A percentile compares a stretch with the other conserved stretches of the same genome.
These are phyloP conservation scores for Holacanthella duospinosa DNA, from an alignment of 2,888 invertebrate genomes.

Conservation along the genomic window DNA sequence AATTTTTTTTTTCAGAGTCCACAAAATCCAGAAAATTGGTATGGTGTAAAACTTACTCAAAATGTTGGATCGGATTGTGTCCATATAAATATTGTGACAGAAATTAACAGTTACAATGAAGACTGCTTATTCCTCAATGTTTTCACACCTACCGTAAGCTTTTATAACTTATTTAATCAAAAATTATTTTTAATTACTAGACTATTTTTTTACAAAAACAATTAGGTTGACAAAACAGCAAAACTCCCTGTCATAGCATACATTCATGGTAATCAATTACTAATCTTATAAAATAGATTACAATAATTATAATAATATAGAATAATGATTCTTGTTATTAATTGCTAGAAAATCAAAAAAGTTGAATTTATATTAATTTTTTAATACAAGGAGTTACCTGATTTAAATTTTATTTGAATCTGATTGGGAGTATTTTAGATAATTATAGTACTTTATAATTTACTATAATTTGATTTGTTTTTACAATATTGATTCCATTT, in stretches of 20 bases:
- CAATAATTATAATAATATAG: neutral
- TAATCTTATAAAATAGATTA: too few species aligned
- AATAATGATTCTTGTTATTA: neutral
- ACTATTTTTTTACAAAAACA: neutral
- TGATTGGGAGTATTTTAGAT: too few species aligned
- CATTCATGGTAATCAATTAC: neutral
- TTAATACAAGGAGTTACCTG: too few species aligned
- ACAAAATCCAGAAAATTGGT: neutral
- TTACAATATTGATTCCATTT: too few species aligned
- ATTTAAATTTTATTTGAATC: too few species aligned
- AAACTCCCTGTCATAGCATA: neutral
- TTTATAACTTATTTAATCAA: neutral
- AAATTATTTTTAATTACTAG: neutral
- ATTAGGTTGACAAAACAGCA: neutral
- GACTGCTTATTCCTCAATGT: conserved; percentile 6
- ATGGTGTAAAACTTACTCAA: neutral
- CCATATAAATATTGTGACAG: neutral
- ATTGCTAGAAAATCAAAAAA: too few species aligned
- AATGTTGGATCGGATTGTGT: neutral
- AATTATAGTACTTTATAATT: too few species aligned
- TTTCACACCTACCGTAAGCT: neutral
- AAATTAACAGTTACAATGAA: neutral
- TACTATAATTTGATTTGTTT: too few species aligned
- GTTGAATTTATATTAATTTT: too few species aligned
- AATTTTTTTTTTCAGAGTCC: too few species aligned